Evolutionary conservation across 2,797 vertebrate species (phyloP).

Genomic region (Pampus argenteus): DNA sequence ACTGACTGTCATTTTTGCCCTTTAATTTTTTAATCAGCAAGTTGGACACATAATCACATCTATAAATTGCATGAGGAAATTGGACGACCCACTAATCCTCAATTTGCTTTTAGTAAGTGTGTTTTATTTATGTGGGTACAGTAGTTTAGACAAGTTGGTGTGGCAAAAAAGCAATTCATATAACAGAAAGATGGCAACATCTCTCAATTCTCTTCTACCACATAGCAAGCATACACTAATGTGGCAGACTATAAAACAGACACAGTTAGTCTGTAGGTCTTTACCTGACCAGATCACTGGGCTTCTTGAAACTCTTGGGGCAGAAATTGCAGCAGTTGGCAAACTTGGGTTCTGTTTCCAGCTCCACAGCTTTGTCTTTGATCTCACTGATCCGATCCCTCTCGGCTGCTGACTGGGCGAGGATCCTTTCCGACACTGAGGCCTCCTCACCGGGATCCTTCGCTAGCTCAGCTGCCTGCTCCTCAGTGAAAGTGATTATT

Average conservation of each 20-base stretch:
- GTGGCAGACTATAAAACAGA: too few species aligned
- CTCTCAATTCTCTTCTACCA: not conserved
- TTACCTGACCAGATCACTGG: conserved; percentile 97
- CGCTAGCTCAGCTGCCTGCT: conserved; percentile 95
- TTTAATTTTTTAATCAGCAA: conserved; percentile 1
- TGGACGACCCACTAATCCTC: not conserved
- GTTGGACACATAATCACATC: conserved; percentile 1
- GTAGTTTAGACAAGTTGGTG: not conserved
- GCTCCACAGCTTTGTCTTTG: conserved; percentile 92
- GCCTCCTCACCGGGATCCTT: conserved; percentile 93
- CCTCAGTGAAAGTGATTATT: conserved; percentile 97
- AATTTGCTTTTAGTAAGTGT: not conserved
- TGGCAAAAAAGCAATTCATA: not conserved
- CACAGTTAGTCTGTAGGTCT: too few species aligned
- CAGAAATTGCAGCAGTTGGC: conserved; percentile 95
- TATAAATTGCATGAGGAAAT: not conserved
- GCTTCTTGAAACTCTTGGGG: conserved; percentile 99
- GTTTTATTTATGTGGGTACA: conserved; percentile 9
- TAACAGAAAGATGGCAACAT: not conserved
- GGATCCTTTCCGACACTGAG: conserved; percentile 95
- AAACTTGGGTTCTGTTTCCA: conserved; percentile 95
- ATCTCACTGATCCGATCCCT: conserved; percentile 98
- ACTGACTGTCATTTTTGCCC: not conserved
- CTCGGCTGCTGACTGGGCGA: conserved; percentile 96
- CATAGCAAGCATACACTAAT: not conserved